phyloP scores from a whole-genome alignment of 2,888 invertebrate genomes.

The Dolomedes plantarius region DNA sequence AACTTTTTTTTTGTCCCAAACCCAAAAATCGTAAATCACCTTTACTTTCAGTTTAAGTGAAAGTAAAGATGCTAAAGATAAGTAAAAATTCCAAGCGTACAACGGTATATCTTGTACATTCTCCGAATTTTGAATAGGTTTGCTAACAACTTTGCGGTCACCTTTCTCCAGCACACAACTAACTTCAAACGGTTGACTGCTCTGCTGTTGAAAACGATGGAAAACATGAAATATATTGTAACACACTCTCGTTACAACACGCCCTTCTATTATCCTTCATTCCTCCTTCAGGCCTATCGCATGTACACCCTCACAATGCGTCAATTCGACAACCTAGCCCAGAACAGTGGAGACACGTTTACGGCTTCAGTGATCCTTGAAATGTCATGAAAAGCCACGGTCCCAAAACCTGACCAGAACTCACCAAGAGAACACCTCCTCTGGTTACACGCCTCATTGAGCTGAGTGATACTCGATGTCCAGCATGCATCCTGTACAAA shows the following conservation, averaged over 20 bases:
- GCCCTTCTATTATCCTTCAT: not conserved
- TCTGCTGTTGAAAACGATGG: not conserved
- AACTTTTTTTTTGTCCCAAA: no score
- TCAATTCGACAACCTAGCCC: not conserved
- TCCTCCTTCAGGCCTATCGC: not conserved
- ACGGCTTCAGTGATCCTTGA: conserved; percentile 5
- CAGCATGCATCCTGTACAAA: no score
- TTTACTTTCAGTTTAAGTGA: no score
- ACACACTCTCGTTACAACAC: not conserved
- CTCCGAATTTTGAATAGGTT: not conserved
- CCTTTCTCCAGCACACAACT: no score
- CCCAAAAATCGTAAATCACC: no score
- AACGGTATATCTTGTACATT: not conserved
- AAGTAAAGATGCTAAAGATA: no score
- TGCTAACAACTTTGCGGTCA: not conserved
- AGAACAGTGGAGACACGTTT: not conserved
- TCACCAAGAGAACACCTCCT: conserved; percentile 1
- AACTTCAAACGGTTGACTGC: conserved; percentile 8
- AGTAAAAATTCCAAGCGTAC: no score
- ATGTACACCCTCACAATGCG: conserved; percentile 4
- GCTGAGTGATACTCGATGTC: not conserved
- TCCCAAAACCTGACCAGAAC: not conserved
- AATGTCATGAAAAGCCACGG: not conserved
- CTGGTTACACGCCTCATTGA: conserved; percentile 5
- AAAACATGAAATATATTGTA: not conserved